These are phyloP conservation scores for Catamblyrhynchus diadema DNA, from an alignment of 2,797 vertebrate genomes.

Conservation along the genomic window DNA sequence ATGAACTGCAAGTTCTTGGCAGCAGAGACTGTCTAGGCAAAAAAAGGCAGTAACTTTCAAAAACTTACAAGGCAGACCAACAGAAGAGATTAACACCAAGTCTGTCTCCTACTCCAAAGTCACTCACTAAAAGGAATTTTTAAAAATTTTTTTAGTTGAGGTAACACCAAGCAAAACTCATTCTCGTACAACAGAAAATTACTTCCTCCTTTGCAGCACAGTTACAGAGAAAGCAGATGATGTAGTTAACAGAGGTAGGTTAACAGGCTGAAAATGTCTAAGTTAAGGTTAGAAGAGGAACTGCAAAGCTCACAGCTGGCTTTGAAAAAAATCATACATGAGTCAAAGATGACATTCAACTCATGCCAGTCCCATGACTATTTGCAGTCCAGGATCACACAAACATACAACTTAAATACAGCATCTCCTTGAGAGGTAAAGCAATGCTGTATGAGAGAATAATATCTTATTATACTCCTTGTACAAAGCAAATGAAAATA, in stretches of 20 bases:
- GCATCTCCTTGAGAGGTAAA: not conserved
- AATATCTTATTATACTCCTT: not conserved
- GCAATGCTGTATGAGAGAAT: not conserved
- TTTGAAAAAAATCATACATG: not conserved
- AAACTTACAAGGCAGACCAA: not conserved
- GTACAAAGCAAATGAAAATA: not conserved
- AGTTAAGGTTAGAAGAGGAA: not conserved
- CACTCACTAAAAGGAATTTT: not conserved
- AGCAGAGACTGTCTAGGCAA: not conserved
- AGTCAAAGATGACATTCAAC: not conserved
- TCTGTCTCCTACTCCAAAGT: not conserved
- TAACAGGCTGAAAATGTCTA: not conserved
- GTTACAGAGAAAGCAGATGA: not conserved
- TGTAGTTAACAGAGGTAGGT: not conserved
- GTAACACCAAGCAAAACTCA: not conserved
- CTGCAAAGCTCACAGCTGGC: not conserved
- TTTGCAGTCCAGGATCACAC: not conserved
- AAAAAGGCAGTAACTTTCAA: not conserved
- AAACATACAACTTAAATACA: not conserved
- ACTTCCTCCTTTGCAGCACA: not conserved
- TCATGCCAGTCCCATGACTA: not conserved
- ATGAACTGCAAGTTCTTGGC: not conserved
- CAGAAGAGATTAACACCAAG: not conserved
- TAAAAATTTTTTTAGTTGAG: not conserved
- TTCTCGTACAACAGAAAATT: not conserved